Percentiles rank a stretch among this genome's conserved stretches.
These are phyloP conservation scores for Charaxes varanes DNA, from an alignment of 1,140 invertebrate species.

Conservation along the genomic window DNA sequence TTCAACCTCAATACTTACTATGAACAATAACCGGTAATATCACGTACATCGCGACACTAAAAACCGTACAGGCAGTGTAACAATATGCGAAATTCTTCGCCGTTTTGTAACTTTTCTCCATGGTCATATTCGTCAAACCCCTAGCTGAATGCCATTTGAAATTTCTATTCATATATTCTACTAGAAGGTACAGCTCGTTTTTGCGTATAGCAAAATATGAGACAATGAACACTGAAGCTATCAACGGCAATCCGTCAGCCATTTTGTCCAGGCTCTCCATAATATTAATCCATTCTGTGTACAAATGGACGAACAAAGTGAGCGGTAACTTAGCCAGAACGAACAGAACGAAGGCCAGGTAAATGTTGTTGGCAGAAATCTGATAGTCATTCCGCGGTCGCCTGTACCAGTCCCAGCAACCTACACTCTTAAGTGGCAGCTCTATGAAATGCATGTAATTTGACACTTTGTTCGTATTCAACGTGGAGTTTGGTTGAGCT, in stretches of 20 bases:
- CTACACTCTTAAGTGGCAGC: constrained; percentile 42
- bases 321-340: constrained; percentile 27
- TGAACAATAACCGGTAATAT: constrained; percentile 37
- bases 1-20: constrained; percentile 58
- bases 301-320: constrained; percentile 37
- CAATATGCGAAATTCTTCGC: constrained; percentile 46
- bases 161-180: constrained; percentile 38
- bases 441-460: constrained; percentile 43
- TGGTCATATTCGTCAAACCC: constrained; percentile 59
- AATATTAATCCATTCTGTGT: constrained; percentile 40
- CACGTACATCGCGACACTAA: constrained; percentile 50
- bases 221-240: constrained; percentile 43
- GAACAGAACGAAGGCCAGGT: constrained; percentile 41
- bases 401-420: constrained; percentile 51
- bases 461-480: constrained; percentile 23
- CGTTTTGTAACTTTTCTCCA: constrained; percentile 39
- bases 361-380: constrained; percentile 41
- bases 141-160: constrained; percentile 50
- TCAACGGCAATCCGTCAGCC: constrained; percentile 42
- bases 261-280: constrained; percentile 48
- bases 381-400: constrained; percentile 21
- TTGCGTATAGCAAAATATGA: constrained; percentile 41
- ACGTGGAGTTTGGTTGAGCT: constrained; percentile 7
- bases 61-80: constrained; percentile 50
- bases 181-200: constrained; percentile 41